Conservation (phyloP, 2,797 vertebrate genomes). For the Hippopotamyrus pictus region DNA sequence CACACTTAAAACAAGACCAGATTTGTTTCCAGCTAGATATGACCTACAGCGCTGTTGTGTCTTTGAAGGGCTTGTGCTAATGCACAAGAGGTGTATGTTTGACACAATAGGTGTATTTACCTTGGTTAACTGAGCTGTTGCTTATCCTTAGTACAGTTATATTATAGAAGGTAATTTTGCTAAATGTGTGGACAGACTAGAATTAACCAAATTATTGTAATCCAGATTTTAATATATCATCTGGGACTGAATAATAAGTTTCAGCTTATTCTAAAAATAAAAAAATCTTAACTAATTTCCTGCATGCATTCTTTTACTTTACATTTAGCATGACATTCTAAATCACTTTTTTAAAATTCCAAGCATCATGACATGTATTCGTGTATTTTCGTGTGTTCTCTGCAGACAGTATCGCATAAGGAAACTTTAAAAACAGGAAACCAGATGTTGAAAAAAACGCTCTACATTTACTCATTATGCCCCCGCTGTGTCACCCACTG, state of each 20-base stretch:
- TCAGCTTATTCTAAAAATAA: not conserved
- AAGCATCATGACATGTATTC: not conserved
- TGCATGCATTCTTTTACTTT: not conserved
- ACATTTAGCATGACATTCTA: not conserved
- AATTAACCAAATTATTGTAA: not conserved
- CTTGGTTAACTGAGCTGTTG: not conserved
- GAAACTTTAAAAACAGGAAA: not conserved
- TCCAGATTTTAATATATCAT: not conserved
- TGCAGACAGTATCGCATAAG: not conserved
- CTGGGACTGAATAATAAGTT: not conserved
- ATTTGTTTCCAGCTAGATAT: not conserved
- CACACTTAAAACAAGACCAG: not conserved
- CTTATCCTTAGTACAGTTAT: not conserved
- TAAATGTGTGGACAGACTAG: not conserved
- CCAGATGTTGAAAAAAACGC: not conserved
- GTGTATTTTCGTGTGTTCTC: not conserved
- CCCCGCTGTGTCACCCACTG: not conserved
- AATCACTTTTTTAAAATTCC: not conserved
- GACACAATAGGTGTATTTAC: not conserved
- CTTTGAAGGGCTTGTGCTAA: not conserved
- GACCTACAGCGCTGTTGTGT: not conserved
- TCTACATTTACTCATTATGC: not conserved
- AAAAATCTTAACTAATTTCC: not conserved
- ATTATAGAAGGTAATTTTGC: not conserved
- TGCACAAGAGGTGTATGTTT: not conserved